A percentile compares a stretch with the other conserved stretches of the same genome.
Evolutionary conservation across 2,888 invertebrate species (phyloP).

Genomic region (Drosophila hamatofila): DNA sequence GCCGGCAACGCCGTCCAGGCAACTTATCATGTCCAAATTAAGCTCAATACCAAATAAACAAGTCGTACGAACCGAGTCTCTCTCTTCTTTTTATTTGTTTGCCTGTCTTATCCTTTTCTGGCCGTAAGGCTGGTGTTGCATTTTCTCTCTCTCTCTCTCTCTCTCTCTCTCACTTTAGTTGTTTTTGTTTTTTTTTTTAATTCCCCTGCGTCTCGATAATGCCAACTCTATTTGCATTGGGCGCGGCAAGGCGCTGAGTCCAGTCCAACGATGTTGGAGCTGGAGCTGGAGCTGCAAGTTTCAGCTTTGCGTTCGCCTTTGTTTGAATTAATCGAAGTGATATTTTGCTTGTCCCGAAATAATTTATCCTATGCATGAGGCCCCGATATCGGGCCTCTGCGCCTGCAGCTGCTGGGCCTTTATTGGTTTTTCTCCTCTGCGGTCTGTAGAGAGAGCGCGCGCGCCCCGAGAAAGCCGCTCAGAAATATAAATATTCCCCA

Average conservation of each 20-base stretch:
- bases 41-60: slow-evolving; percentile 77
- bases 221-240: slow-evolving; percentile 83
- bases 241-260: slow-evolving; percentile 35
- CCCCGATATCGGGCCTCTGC: slow-evolving; percentile 10
- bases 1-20: slow-evolving; percentile 63
- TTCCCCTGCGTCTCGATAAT: slow-evolving; percentile 59
- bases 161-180: background rate
- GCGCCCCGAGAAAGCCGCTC: slow-evolving; percentile 42
- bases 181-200: slow-evolving; percentile 41
- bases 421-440: slow-evolving; percentile 63
- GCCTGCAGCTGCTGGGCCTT: slow-evolving; percentile 62
- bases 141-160: slow-evolving; percentile 1
- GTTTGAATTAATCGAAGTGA: slow-evolving; percentile 86
- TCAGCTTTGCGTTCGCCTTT: slow-evolving; percentile 74
- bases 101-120: slow-evolving; percentile 22
- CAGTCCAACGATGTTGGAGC: background rate
- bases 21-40: slow-evolving; percentile 82
- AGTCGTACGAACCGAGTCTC: slow-evolving; percentile 45
- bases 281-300: slow-evolving; percentile 13
- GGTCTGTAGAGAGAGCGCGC: background rate
- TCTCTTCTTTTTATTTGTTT: background rate
- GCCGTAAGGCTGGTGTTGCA: slow-evolving; percentile 12
- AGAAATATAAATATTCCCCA: slow-evolving; percentile 84
- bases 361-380: slow-evolving; percentile 80
- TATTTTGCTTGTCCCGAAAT: slow-evolving; percentile 85